Percentiles rank a stretch among this genome's conserved stretches.
phyloP scores from a whole-genome alignment of 2,888 invertebrate species.

The Deilephila porcellus region DNA sequence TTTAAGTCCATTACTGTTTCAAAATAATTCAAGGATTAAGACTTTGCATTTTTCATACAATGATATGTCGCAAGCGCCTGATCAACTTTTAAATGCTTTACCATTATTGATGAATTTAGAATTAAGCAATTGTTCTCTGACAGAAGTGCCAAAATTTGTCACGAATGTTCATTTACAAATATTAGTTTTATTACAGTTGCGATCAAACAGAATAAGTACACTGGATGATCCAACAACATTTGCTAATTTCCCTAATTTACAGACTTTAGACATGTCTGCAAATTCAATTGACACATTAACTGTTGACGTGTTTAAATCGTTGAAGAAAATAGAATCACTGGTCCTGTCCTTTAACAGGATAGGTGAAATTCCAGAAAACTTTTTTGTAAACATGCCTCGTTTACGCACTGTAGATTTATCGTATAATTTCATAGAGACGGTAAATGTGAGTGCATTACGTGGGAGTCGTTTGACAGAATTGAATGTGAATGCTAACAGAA shows the following conservation, averaged over 20 bases:
- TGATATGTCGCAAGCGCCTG: constrained; percentile 56
- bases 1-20: constrained; percentile 55
- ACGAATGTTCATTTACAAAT: constrained; percentile 57
- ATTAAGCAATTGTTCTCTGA: constrained; percentile 58
- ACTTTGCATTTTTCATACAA: constrained; percentile 62
- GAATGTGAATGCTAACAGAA: constrained; percentile 67
- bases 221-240: constrained; percentile 52
- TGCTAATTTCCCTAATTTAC: constrained; percentile 57
- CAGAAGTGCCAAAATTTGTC: constrained; percentile 62
- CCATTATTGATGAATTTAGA: constrained; percentile 53
- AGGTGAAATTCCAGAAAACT: constrained; percentile 56
- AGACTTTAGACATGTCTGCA: constrained; percentile 59
- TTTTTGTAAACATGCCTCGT: constrained; percentile 59
- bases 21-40: constrained; percentile 47
- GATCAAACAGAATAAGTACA: constrained; percentile 61
- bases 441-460: constrained; percentile 64
- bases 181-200: constrained; percentile 60
- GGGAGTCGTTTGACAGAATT: constrained; percentile 63
- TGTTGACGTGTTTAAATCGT: constrained; percentile 56
- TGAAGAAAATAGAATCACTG: constrained; percentile 62
- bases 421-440: constrained; percentile 60
- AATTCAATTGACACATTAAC: constrained; percentile 62
- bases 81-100: constrained; percentile 53
- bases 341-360: constrained; percentile 63
- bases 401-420: constrained; percentile 64